A percentile compares a stretch with the other conserved stretches of the same genome.
Evolutionary conservation across 2,113 vertebrate genomes (phyloP).

Genomic region (Verasper variegatus): DNA sequence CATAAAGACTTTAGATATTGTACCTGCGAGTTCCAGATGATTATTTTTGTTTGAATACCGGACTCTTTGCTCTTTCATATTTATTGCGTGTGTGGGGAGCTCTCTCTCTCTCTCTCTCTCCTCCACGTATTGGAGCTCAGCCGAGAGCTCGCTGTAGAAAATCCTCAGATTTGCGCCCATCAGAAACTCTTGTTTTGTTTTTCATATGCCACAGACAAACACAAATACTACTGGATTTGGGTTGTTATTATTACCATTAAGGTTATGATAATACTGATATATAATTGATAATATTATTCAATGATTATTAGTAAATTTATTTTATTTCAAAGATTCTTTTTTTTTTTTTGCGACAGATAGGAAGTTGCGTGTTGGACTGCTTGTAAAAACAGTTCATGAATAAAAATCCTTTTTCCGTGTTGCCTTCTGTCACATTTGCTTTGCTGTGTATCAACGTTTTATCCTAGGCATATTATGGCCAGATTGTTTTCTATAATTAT

Average conservation of each 20-base stretch:
- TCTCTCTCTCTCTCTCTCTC: constrained; percentile 23
- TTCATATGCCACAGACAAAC: constrained; percentile 73
- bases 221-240: constrained; percentile 79
- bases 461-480: neutral
- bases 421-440: constrained; percentile 36
- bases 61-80: constrained; percentile 83
- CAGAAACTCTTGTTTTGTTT: constrained; percentile 29
- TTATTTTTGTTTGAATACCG: constrained; percentile 78
- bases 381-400: constrained; percentile 86
- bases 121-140: constrained; percentile 22
- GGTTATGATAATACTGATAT: constrained; percentile 77
- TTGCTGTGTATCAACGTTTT: neutral
- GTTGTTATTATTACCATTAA: constrained; percentile 76
- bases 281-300: constrained; percentile 80
- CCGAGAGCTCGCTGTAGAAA: constrained; percentile 63
- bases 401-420: constrained; percentile 87
- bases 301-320: constrained; percentile 78
- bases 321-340: constrained; percentile 71
- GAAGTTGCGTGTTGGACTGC: constrained; percentile 86
- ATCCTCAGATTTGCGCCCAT: constrained; percentile 38
- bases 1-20: constrained; percentile 87
- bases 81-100: constrained; percentile 79
- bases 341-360: constrained; percentile 76
- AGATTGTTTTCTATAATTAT: neutral
- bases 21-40: constrained; percentile 81